Evolutionary conservation across 2,113 vertebrate species (phyloP), one percentile per base, ranked within the genome.

Genomic region (Typhlomys cinereus): DNA sequence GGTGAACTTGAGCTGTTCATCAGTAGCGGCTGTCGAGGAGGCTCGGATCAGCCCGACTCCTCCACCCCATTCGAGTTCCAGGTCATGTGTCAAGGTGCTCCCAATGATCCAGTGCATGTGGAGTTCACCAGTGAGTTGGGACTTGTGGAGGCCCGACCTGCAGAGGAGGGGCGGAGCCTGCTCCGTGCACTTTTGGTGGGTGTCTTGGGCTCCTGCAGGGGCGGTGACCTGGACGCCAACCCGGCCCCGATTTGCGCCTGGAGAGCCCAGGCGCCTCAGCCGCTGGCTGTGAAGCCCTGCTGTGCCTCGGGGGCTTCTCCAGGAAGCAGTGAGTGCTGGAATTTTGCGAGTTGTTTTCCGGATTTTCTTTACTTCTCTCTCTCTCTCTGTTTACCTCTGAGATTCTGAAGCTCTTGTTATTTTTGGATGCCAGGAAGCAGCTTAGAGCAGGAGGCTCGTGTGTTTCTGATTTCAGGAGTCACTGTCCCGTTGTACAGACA

Each of bases 141-240:
- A 34, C 48, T 95, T 4, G 27, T 36, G 8, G 48, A 50, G 62
- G 36, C 64, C 70, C 54, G 69, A 39, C 39, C 57, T 1, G 3
- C 48, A 21, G 59, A 61, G 6, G 14, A 85, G 41, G 21, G 59
- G 52, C 8, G 86, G 79, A 94, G 23, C n/a, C n/a, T n/a, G n/a
- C n/a, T n/a, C n/a, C n/a, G n/a, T n/a, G n/a, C n/a, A n/a, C n/a
- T n/a, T n/a, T n/a, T n/a, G n/a, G n/a, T 11, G 10, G 44, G 46
- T 69, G 92, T 57, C 90, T 84, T 78, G 31, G 71, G 59, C 54
- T 52, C 84, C 87, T 90, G 2, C 15, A 50, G 69, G 89, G 75
- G 31, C 36, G 21, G 44, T 69, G 41, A 83, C 39, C 29, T 50
- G 27, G 27, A 25, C 78, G 64, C 57, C 20, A 5, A 80, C 57